Evolutionary conservation across 2,888 invertebrate genomes (phyloP).

Genomic region (Noctua fimbriata): DNA sequence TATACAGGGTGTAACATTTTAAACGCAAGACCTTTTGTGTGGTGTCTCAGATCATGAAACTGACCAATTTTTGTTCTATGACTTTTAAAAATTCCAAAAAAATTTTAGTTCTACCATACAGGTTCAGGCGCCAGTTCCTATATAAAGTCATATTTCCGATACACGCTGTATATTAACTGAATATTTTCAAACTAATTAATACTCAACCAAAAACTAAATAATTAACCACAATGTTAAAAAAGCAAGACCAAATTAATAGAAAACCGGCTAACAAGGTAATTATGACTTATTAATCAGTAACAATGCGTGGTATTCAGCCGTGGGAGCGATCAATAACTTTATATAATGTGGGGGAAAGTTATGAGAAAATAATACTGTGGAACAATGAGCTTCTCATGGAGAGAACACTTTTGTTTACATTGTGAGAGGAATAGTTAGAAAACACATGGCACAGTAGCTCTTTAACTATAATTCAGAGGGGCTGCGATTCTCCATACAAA

Average conservation of each 20-base stretch:
- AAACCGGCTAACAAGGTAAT: constrained; percentile 25
- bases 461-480: neutral
- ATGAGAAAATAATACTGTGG: constrained; percentile 34
- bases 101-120: too few species aligned
- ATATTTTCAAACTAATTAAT: neutral
- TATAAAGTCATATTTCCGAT: too few species aligned
- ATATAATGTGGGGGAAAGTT: constrained; percentile 48
- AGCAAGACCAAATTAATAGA: constrained; percentile 4
- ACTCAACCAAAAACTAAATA: neutral
- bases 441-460: neutral
- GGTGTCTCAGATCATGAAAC: too few species aligned
- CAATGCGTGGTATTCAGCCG: constrained; percentile 32
- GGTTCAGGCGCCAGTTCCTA: too few species aligned
- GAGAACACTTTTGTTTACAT: constrained; percentile 16
- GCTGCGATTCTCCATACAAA: too few species aligned
- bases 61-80: too few species aligned
- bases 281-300: constrained; percentile 34
- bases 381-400: constrained; percentile 36
- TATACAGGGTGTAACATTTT: too few species aligned
- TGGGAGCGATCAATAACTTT: constrained; percentile 46
- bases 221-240: constrained; percentile 5
- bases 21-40: too few species aligned
- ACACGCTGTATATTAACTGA: neutral
- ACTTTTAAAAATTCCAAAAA: too few species aligned
- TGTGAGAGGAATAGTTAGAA: neutral